Base-by-base conservation (phyloP, 2,113 vertebrate genomes). In the Chaenocephalus aceratus region DNA sequence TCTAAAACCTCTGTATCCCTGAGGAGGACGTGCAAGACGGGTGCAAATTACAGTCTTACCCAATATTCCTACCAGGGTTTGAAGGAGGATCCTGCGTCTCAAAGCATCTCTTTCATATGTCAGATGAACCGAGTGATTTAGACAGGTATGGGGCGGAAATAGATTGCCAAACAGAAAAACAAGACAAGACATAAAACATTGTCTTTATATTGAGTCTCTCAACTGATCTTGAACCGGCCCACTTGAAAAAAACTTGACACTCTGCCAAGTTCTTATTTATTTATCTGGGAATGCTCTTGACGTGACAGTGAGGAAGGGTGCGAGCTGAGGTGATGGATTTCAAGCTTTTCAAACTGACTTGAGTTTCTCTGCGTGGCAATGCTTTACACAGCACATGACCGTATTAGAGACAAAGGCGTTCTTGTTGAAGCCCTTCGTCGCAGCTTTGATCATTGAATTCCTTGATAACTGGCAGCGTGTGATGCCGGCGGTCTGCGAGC, bases 1-100 rank as follows among this genome's bases (percentile, higher is more conserved):
- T 79, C 90, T 88, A 75, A 78, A 90, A 80, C 84, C 75, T 83
- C 73, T 21, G n/a, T 79, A 69, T 77, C 75, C 76, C 26, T 36
- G 44, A 45, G 34, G 51, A 85, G 75, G 72, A 66, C 51, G 57
- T 73, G 67, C 34, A 58, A 80, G 72, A 80, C 2, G 23, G 64
- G 67, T 14, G 69, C 34, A 75, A 68, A 68, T 85, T 77, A 64
- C n/a, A 15, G 59, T 48, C 60, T 71, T 56, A 18, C 59, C 62
- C 52, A 66, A 62, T 13, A 26, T 51, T 63, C 14, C 52, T 30
- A 21, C 2, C 36, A 57, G 58, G 53, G 76, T 65, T 60, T 59
- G 56, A 53, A 64, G 36, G 52, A 66, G 54, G 80, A 76, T 36
- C n/a, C 12, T 8, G 61, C 6, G 58, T 72, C 10, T 44, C 18